Evolutionary conservation across 2,113 vertebrate species (phyloP), one percentile per base, ranked within the genome.

Genomic region (Zosterops hypoxanthus): DNA sequence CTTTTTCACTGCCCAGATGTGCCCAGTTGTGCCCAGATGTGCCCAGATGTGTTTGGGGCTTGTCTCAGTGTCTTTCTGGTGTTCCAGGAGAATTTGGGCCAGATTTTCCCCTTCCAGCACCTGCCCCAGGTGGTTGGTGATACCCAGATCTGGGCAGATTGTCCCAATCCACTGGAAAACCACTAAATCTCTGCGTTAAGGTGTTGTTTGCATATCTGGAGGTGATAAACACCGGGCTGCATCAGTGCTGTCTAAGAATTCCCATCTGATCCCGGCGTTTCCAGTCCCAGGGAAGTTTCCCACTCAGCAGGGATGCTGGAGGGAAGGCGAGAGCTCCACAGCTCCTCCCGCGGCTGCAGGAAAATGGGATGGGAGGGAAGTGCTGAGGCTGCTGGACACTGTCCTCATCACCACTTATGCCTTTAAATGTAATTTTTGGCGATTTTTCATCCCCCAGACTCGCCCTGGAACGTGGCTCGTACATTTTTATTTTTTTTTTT

Each of bases 201-300:
- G 33, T 20, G 39, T 12, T 28, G 13, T 69, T 61, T 31, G 6
- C 0, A 0, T 9, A 50, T 11, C 22, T 28, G 71, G 68, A 12
- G 4, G 0, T 0, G 10, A 9, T 1, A 13, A 47, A 57, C 14
- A 1, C 31, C 0, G 31, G 22, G 2, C 12, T 56, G 71, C 5
- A 0, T 29, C n/a, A 22, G 14, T 12, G 33, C 17, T 76, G 9
- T 22, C 36, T 56, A 10, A 9, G 71, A 75, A 46, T 41, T 25
- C 0, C 55, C 66, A 0, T 5, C n/a, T 7, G 18, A 52, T 33
- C 49, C 63, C 3, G 61, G 14, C 11, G 21, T 80, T 70, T 70
- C 53, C 73, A 24, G 31, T 41, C 34, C 49, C 41, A 8, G 4
- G 2, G 55, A 86, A 86, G 71, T 81, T 63, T 68, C 31, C 60